These are phyloP conservation scores for Nycticorax nycticorax DNA, from an alignment of 2,113 vertebrate genomes.

Conservation along the genomic window DNA sequence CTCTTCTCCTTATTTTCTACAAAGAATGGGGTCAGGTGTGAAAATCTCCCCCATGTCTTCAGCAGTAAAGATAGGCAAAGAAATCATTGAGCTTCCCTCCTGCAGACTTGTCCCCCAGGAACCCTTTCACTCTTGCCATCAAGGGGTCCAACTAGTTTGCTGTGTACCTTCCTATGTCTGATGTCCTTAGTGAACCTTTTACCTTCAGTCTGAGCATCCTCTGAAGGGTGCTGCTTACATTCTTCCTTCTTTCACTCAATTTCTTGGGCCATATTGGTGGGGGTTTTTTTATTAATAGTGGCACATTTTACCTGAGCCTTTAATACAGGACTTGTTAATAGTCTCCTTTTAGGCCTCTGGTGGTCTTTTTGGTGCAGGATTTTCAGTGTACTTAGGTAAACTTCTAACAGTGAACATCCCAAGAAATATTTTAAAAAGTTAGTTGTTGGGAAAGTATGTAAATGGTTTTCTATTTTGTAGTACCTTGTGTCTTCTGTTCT, in stretches of 20 bases:
- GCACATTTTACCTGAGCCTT: background rate
- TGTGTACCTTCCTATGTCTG: background rate
- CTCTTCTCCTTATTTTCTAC: background rate
- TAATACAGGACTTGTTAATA: background rate
- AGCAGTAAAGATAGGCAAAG: background rate
- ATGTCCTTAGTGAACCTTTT: background rate
- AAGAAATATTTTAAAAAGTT: background rate
- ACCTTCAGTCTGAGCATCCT: background rate
- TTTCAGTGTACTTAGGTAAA: background rate
- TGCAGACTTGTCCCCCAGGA: background rate
- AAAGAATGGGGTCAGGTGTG: background rate
- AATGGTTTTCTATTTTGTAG: background rate
- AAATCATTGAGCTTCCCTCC: background rate
- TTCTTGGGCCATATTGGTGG: background rate
- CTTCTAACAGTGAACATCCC: background rate
- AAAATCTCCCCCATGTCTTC: background rate
- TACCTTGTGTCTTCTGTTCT: background rate
- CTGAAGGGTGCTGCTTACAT: background rate
- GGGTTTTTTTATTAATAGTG: background rate
- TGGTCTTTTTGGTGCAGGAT: background rate
- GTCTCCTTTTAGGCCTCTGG: background rate
- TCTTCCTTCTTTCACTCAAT: background rate
- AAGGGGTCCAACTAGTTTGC: background rate
- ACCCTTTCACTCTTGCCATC: background rate
- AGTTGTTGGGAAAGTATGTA: background rate